Evolutionary conservation across 2,888 invertebrate genomes (phyloP).

Genomic region (Eremobia ochroleuca): DNA sequence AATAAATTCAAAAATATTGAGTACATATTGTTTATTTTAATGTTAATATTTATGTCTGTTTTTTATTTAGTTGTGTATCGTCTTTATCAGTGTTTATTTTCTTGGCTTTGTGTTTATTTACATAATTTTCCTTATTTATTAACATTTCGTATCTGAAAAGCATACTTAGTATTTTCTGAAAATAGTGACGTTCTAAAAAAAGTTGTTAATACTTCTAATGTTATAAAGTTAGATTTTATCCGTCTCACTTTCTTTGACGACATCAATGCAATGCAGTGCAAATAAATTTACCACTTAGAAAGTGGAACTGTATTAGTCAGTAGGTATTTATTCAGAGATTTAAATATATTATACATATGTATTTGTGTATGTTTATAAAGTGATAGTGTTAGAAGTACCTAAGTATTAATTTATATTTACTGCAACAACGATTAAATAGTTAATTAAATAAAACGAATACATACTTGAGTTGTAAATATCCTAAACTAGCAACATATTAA

Average conservation of each 20-base stretch:
- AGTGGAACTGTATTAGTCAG: conserved; percentile 24
- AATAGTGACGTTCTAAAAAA: conserved; percentile 4
- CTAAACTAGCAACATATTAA: conserved; percentile 18
- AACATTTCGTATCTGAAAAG: neutral
- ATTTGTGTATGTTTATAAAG: conserved; percentile 31
- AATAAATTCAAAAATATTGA: conserved; percentile 1
- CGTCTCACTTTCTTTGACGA: conserved; percentile 37
- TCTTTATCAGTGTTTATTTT: neutral
- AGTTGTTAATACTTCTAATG: neutral
- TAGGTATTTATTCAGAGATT: conserved; percentile 47
- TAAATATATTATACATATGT: conserved; percentile 32
- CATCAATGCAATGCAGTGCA: conserved; percentile 42
- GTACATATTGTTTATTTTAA: conserved; percentile 5
- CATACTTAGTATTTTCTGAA: conserved; percentile 3
- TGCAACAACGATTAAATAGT: conserved; percentile 41
- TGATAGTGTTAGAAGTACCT: conserved; percentile 37
- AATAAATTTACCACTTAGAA: conserved; percentile 8
- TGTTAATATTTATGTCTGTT: conserved; percentile 3
- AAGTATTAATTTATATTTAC: conserved; percentile 49
- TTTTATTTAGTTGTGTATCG: conserved; percentile 7
- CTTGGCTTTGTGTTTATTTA: conserved; percentile 26
- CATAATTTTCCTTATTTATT: conserved; percentile 17
- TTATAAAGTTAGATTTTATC: conserved; percentile 9
- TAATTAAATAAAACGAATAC: conserved; percentile 27
- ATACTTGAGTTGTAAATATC: conserved; percentile 18